Evolutionary conservation across 2,888 invertebrate genomes (phyloP).

Genomic region (Andrena bucephala): DNA sequence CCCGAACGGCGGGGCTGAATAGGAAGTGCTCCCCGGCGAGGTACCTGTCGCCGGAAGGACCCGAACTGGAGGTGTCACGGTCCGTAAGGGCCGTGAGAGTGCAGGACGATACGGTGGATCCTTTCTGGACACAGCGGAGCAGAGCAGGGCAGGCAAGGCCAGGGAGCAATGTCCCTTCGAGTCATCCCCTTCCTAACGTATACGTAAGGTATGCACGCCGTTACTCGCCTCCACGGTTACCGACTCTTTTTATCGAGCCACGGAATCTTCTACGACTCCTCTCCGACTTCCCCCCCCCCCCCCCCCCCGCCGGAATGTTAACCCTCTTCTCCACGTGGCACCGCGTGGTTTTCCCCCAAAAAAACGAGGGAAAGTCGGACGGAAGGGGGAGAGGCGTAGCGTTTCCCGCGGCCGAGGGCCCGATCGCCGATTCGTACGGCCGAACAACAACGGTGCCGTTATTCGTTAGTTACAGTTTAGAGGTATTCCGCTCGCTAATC

Average conservation of each 20-base stretch:
- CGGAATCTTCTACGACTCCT: slow-evolving; percentile 71
- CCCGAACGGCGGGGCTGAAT: slow-evolving; percentile 11
- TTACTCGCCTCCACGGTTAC: slow-evolving; percentile 75
- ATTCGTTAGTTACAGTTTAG: slow-evolving; percentile 58
- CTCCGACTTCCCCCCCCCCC: slow-evolving; percentile 31
- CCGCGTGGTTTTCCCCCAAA: background rate
- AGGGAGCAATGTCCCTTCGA: slow-evolving; percentile 82
- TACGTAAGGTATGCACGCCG: slow-evolving; percentile 79
- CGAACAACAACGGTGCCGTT: slow-evolving; percentile 46
- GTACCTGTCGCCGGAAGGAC: slow-evolving; percentile 65
- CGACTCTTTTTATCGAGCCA: slow-evolving; percentile 74
- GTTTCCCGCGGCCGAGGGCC: background rate
- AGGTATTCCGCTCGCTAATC: slow-evolving; percentile 37
- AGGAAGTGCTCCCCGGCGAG: slow-evolving; percentile 52
- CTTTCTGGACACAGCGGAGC: slow-evolving; percentile 72
- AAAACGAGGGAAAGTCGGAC: background rate
- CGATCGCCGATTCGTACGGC: background rate
- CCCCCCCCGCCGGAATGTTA: slow-evolving; percentile 52
- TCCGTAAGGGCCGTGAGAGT: slow-evolving; percentile 70
- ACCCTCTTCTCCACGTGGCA: slow-evolving; percentile 34
- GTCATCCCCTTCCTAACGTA: slow-evolving; percentile 81
- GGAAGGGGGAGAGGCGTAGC: background rate
- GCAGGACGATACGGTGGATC: slow-evolving; percentile 73
- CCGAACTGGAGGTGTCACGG: slow-evolving; percentile 68
- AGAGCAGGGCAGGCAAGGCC: slow-evolving; percentile 77